Evolutionary conservation across 2,113 vertebrate genomes (phyloP).

Genomic region (Thinocorus orbignyianus): DNA sequence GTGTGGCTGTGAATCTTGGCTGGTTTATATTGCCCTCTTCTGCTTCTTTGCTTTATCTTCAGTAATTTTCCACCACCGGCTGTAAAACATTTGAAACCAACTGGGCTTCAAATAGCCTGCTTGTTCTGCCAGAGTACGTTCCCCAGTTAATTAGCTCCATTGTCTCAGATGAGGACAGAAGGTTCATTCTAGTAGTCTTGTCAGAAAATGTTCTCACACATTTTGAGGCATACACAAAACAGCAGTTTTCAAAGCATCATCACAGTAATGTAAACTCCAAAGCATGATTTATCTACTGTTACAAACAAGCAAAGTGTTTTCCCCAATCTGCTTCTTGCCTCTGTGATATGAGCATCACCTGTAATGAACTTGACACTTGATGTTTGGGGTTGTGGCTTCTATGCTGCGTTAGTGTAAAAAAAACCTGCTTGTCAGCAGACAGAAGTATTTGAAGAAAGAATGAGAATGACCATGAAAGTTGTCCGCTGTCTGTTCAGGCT

Average conservation of each 20-base stretch:
- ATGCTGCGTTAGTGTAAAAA: not conserved
- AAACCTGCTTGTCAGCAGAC: not conserved
- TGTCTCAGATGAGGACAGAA: not conserved
- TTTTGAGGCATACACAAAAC: not conserved
- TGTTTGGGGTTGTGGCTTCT: not conserved
- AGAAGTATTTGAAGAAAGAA: not conserved
- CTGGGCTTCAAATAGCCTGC: not conserved
- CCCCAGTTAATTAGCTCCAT: conserved; percentile 8
- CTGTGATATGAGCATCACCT: not conserved
- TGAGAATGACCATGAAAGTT: not conserved
- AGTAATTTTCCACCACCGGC: conserved; percentile 9
- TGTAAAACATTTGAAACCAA: not conserved
- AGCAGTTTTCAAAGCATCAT: not conserved
- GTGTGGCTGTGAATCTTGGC: not conserved
- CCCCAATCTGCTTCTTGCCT: not conserved
- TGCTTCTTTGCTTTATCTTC: not conserved
- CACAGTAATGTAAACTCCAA: not conserved
- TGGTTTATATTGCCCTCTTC: not conserved
- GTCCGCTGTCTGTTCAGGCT: not conserved
- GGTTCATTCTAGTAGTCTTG: not conserved
- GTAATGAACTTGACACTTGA: not conserved
- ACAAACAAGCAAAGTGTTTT: not conserved
- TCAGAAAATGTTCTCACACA: not conserved
- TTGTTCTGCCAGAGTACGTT: conserved; percentile 2
- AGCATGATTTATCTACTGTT: not conserved